Base-by-base conservation (phyloP, 2,113 vertebrate genomes). In the Gambusia holbrooki region DNA sequence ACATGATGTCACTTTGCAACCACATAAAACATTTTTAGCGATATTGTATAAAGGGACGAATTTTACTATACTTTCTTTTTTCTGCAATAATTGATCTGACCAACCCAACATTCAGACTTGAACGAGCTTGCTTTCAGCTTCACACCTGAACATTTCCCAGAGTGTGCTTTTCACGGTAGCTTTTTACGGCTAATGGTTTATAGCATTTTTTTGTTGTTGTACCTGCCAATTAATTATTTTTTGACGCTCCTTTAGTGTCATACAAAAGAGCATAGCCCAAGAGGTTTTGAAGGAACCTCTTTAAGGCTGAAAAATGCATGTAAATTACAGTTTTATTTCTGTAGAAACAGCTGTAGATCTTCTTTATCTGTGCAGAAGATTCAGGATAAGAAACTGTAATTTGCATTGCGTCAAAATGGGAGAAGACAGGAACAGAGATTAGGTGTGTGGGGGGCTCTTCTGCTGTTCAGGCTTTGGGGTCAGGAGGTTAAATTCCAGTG, bases 401-500 rank as follows among this genome's bases (percentile, higher is more conserved):
- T 69, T 79, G 73, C 69, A 71, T 82, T 67, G 40, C 80, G 84
- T 85, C 65, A 82, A 83, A 87, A 71, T 12, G 62, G 69, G 79
- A 81, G 64, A n/a, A 80, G 74, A 51, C 35, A 64, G 69, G 48
- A 78, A 29, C 58, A 79, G 81, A 81, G 82, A 82, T 82, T 62
- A 82, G 69, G 61, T 76, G 79, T 42, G 74, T 76, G 69, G 71
- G 83, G 15, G 81, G 78, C 58, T 79, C 37, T 68, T 45, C 78
- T 76, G 70, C 62, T 81, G 80, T 81, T 84, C 66, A 0, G 69
- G 76, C 67, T 65, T 5, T 28, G n/a, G 76, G 88, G 92, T 92
- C 90, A 87, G 45, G 62, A 80, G 89, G 91, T 92, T 69, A 92
- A 88, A 93, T 93, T 94, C 94, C 92, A 79, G 40, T 64, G 78